Evolutionary conservation across 2,113 vertebrate genomes (phyloP).

Genomic region (Serinus canaria): DNA sequence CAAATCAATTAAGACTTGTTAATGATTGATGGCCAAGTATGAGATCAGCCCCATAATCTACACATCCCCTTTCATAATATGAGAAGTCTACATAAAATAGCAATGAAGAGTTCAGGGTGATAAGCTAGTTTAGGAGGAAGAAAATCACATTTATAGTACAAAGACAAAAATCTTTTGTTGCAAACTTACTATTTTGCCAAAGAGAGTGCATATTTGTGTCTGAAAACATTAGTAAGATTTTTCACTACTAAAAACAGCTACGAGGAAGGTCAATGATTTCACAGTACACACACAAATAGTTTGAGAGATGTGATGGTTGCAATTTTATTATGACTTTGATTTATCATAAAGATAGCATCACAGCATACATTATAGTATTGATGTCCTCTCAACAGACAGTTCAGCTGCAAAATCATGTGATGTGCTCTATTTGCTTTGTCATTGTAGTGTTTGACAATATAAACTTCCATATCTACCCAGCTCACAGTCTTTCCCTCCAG

Average conservation of each 20-base stretch:
- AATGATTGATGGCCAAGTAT: neutral
- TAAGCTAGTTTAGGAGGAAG: neutral
- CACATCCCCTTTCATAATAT: neutral
- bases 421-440: neutral
- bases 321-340: neutral
- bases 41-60: neutral
- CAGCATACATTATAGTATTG: rapidly evolving
- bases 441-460: neutral
- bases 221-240: neutral
- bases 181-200: neutral
- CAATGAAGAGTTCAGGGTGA: neutral
- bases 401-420: neutral
- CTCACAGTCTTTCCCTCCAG: neutral
- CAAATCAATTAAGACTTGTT: neutral
- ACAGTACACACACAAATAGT: neutral
- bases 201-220: neutral
- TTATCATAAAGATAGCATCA: neutral
- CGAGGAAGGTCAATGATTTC: neutral
- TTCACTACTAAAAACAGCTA: neutral
- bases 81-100: neutral
- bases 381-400: neutral
- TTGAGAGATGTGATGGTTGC: neutral
- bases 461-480: neutral
- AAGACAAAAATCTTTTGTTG: neutral
- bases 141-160: neutral